These are phyloP conservation scores for Paedocypris sp. DNA, from an alignment of 2,113 vertebrate species.

Conservation along the genomic window DNA sequence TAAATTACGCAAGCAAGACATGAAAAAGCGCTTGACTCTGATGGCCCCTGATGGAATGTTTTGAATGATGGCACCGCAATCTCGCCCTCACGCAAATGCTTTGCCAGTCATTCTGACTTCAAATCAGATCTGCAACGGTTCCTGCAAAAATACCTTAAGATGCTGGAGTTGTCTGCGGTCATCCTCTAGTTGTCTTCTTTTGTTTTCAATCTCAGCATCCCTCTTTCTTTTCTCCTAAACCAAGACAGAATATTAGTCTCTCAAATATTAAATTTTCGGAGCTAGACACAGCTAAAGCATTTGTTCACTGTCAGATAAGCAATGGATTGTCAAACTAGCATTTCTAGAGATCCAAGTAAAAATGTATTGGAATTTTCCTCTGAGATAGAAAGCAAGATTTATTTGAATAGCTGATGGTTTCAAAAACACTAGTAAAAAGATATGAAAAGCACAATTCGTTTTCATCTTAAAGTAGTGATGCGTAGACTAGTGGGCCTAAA, in stretches of 20 bases:
- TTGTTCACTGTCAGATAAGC: no score
- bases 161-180: slow-evolving; percentile 85
- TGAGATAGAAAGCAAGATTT: no score
- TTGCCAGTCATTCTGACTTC: background rate
- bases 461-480: no score
- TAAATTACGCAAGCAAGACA: background rate
- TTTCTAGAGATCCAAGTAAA: no score
- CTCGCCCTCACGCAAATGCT: slow-evolving; percentile 11
- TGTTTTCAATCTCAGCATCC: slow-evolving; percentile 85
- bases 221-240: slow-evolving; percentile 80
- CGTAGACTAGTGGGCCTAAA: no score
- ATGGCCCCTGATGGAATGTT: background rate
- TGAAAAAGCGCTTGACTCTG: background rate
- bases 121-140: background rate
- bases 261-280: background rate
- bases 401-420: no score
- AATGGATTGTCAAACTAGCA: no score
- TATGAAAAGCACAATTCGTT: no score
- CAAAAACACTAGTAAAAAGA: no score
- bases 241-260: slow-evolving; percentile 1
- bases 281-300: no score
- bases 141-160: slow-evolving; percentile 69
- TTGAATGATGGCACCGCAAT: background rate
- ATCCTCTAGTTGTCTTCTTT: slow-evolving; percentile 84
- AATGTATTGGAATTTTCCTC: no score